Evolutionary conservation across 2,888 invertebrate genomes (phyloP), one percentile per base, ranked within the genome.

Genomic region (Agonopterix arenella): DNA sequence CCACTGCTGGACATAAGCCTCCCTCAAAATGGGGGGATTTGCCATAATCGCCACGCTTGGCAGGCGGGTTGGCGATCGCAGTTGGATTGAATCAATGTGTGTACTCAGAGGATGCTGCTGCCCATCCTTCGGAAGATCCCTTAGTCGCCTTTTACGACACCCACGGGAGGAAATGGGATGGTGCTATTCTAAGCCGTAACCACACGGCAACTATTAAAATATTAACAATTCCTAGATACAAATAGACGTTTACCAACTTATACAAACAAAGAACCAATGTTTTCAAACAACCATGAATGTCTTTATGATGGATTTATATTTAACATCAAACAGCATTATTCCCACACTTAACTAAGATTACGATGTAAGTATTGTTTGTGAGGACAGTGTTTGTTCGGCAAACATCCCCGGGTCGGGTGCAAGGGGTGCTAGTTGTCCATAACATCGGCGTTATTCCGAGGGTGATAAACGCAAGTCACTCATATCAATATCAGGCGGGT

Each of bases 391-490:
- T 84, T 82, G 80, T 71, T 70, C 67, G 58, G 72, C 76, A 78
- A 84, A 82, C 81, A 69, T 44, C 54, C 53, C 28, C 11, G 59
- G 13, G 54, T 49, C 61, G 62, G 60, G 55, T 50, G 52, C 11
- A 53, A 49, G 50, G 52, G 66, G 76, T 68, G 71, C 66, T 77
- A 79, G 78, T 84, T 81, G 81, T 70, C 80, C 84, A 80, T 80
- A 77, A 74, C 82, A 76, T 71, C 63, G 16, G 28, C 16, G 36
- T 45, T 28, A 18, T 43, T 43, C 43, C 36, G 9, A 48, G 88
- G 88, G 84, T 65, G 73, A 68, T 78, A 82, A 81, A 64, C 80
- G 89, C 89, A 90, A 90, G 89, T 90, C 89, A 90, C 81, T 80
- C 77, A 80, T 89, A 89, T 89, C 89, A 80, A 89, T 89, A 89